These are phyloP conservation scores for Bilobella aurantiaca DNA, from an alignment of 1,140 invertebrate genomes.

Conservation along the genomic window DNA sequence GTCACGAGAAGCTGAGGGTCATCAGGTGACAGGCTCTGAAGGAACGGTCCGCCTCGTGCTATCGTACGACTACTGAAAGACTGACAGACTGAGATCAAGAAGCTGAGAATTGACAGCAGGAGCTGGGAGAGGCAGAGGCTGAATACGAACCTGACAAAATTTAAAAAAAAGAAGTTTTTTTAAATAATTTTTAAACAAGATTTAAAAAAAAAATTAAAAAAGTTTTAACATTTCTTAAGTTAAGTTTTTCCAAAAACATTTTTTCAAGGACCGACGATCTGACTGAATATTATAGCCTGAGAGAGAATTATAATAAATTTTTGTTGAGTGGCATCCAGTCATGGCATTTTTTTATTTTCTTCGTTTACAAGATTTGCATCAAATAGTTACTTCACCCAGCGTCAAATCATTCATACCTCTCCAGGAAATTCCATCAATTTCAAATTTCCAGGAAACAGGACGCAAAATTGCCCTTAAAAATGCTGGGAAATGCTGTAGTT, in stretches of 20 bases:
- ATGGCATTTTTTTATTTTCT: neutral
- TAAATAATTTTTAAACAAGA: neutral
- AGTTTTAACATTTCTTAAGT: too few species aligned
- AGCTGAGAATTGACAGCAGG: constrained; percentile 19
- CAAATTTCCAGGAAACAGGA: too few species aligned
- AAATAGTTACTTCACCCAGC: neutral
- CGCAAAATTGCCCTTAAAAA: too few species aligned
- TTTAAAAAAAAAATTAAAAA: constrained; percentile 1
- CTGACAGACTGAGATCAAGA: constrained; percentile 24
- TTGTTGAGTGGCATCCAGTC: too few species aligned
- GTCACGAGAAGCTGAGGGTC: neutral
- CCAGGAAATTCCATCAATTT: too few species aligned
- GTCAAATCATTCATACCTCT: too few species aligned
- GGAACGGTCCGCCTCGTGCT: neutral
- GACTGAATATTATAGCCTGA: too few species aligned
- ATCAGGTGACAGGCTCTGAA: neutral
- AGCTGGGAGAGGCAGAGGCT: constrained; percentile 26
- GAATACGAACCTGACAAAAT: constrained; percentile 26
- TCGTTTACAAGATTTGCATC: neutral
- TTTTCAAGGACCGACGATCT: too few species aligned
- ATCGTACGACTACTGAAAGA: constrained; percentile 10
- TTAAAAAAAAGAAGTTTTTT: neutral
- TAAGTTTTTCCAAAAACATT: too few species aligned
- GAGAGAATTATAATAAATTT: too few species aligned
- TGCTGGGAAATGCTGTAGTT: too few species aligned